Base-by-base conservation (phyloP, 2,113 vertebrate genomes). In the Clarias magur region DNA sequence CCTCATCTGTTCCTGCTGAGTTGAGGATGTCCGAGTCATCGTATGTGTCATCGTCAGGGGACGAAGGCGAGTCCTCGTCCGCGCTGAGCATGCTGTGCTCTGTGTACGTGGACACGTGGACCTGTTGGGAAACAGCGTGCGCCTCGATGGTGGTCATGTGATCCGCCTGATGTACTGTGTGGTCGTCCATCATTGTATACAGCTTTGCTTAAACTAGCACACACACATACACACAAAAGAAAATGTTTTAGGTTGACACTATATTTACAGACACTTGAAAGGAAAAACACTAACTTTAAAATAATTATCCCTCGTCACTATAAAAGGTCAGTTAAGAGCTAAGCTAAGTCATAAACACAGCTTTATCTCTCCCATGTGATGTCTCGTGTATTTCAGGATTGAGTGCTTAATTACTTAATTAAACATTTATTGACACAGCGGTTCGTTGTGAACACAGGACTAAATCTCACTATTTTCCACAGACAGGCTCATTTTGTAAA, bases 1-100 rank as follows among this genome's bases (percentile, higher is more conserved):
- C 95, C 93, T 99, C 98, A 27, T 99, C 98, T 0, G 97, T 95
- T 0, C 97, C 97, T 0, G 98, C 98, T 54, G 98, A 99, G 94
- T 99, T 99, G 87, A 99, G 97, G 89, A 99, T 99, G 90, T 99
- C 98, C 0, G 98, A 98, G 93, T 99, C 98, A 13, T 99, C 98
- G 0, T 99, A 99, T 15, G 96, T 96, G 9, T 98, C 98, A 70
- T 99, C 98, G 56, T 99, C 98, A 0, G 97, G 98, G 0, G 98
- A 99, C 6, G 98, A 99, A 0, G 98, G 97, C 0, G 98, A 99
- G 93, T 99, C 98, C 87, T 99, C 98, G 0, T 99, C 98, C 0
- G 97, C 98, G 0, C 97, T 99, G 91, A 99, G 93, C 97, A 99
- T 99, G 83, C 96, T 94, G 70, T 99, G 94, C 68, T 99, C 98